Percentiles rank a stretch among this genome's conserved stretches.
These are phyloP conservation scores for Stylophora pistillata DNA, from an alignment of 64 coral and sea anemone species.

Conservation along the genomic window DNA sequence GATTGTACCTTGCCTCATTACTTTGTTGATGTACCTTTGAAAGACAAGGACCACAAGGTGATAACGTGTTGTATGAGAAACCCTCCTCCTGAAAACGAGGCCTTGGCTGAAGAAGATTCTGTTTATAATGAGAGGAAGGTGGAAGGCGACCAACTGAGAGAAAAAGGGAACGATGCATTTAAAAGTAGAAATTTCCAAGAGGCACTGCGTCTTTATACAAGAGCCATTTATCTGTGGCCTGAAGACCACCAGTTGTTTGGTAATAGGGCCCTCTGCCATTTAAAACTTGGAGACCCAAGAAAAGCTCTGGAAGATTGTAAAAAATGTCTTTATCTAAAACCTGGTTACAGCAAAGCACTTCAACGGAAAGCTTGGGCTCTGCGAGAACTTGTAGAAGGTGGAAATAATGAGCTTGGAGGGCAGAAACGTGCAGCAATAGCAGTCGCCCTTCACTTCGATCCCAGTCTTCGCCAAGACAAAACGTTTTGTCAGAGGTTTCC, in stretches of 20 bases:
- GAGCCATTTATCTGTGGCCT: no score
- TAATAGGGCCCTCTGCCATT: slow-evolving; percentile 55
- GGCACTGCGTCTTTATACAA: no score
- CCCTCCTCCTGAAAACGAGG: not conserved
- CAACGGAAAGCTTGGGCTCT: slow-evolving; percentile 75
- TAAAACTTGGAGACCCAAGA: slow-evolving; percentile 23
- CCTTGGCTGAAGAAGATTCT: not conserved
- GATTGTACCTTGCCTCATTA: not conserved
- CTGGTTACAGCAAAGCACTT: slow-evolving; percentile 37
- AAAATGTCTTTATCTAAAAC: slow-evolving; percentile 45
- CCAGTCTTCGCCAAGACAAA: not conserved
- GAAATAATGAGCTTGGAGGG: not conserved
- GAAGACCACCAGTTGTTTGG: slow-evolving; percentile 60
- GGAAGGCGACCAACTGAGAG: slow-evolving; percentile 47
- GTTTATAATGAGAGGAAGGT: not conserved
- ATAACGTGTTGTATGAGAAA: slow-evolving; percentile 74
- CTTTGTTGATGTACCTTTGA: slow-evolving; percentile 65
- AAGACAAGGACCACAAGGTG: slow-evolving; percentile 59
- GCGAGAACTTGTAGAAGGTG: slow-evolving; percentile 18
- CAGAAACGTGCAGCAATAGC: slow-evolving; percentile 34
- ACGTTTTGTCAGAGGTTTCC: slow-evolving; percentile 32
- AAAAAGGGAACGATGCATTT: slow-evolving; percentile 67
- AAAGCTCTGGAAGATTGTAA: slow-evolving; percentile 65
- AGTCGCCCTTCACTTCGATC: slow-evolving; percentile 48
- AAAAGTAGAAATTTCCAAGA: not conserved